phyloP scores from a whole-genome alignment of 2,797 vertebrate genomes.

The Lutjanus campechanus region DNA sequence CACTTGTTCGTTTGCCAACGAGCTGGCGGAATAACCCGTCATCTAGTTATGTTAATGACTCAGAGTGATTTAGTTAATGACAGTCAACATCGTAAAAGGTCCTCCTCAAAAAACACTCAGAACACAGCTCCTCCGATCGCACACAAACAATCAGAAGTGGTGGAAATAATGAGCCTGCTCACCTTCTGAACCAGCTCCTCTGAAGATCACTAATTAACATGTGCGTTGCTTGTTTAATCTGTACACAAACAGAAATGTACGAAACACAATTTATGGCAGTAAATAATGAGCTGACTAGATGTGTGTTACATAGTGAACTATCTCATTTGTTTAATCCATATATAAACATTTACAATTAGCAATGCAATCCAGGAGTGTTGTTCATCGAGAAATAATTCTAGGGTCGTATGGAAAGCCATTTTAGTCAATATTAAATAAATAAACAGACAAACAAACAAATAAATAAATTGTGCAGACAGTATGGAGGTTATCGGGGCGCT shows the following conservation, averaged over 20 bases:
- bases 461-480: too few species aligned
- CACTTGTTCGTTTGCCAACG: slow-evolving; percentile 11
- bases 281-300: neutral
- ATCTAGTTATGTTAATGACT: slow-evolving; percentile 1
- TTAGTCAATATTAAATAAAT: too few species aligned
- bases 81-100: neutral
- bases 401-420: too few species aligned
- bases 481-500: too few species aligned
- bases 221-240: neutral
- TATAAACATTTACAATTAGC: too few species aligned
- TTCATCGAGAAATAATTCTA: neutral
- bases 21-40: neutral
- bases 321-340: too few species aligned
- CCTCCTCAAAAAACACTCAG: neutral
- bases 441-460: too few species aligned
- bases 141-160: neutral
- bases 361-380: neutral
- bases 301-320: neutral
- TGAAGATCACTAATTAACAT: neutral
- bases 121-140: neutral
- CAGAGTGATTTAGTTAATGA: neutral
- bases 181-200: neutral
- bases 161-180: too few species aligned
- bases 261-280: too few species aligned
- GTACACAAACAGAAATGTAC: neutral